Conservation (phyloP, 1,140 invertebrate species). For the Anastatus disparis region DNA sequence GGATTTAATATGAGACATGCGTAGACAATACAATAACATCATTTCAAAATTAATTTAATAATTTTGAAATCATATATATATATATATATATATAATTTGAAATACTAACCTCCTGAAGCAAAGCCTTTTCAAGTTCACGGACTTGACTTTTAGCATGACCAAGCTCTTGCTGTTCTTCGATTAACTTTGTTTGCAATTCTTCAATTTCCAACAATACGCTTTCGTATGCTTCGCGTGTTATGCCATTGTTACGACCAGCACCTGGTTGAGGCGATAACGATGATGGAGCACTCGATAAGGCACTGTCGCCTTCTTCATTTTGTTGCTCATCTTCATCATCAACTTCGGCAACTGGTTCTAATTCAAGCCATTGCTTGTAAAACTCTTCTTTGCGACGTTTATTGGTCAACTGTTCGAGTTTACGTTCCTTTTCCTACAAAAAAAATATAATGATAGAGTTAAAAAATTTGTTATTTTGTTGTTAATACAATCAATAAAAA, state of each 20-base stretch:
- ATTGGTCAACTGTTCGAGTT: conserved; percentile 60
- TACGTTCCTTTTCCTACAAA: conserved; percentile 62
- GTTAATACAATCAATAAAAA: no score
- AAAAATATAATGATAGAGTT: no score
- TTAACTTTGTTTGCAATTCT: conserved; percentile 56
- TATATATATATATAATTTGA: no score
- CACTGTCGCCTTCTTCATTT: conserved; percentile 59
- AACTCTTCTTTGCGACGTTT: conserved; percentile 60
- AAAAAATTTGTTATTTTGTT: no score
- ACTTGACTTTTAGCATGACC: conserved; percentile 56
- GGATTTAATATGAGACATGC: no score
- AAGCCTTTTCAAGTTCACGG: conserved; percentile 58
- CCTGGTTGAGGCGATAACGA: conserved; percentile 59
- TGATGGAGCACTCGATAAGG: conserved; percentile 56
- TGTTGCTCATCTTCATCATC: conserved; percentile 61
- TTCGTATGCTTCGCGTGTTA: conserved; percentile 59
- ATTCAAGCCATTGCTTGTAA: conserved; percentile 59
- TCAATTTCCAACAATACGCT: conserved; percentile 54
- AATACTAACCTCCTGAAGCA: conserved; percentile 57
- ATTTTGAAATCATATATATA: no score
- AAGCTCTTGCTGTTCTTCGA: conserved; percentile 56
- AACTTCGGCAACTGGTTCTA: conserved; percentile 61
- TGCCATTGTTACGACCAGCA: conserved; percentile 48
- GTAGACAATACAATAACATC: no score
- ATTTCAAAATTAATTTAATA: no score